phyloP scores from a whole-genome alignment of 2,797 vertebrate species.

The Cuniculus paca region DNA sequence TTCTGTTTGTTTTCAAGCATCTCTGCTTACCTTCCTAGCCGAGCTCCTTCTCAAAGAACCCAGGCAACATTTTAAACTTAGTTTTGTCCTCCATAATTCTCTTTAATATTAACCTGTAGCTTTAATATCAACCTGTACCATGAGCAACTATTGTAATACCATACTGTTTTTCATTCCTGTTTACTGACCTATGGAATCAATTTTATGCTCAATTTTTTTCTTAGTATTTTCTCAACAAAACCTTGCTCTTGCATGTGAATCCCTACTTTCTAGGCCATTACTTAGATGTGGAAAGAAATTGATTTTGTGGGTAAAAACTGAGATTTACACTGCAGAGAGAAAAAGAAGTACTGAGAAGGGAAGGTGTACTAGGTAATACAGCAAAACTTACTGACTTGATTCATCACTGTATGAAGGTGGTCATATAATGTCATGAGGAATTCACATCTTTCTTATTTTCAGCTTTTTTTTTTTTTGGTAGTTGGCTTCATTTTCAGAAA shows the following conservation, averaged over 20 bases:
- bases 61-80: neutral
- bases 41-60: neutral
- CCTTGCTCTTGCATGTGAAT: neutral
- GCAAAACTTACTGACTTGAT: neutral
- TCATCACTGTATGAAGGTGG: neutral
- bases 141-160: neutral
- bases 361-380: neutral
- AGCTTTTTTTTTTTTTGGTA: neutral
- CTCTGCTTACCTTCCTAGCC: neutral
- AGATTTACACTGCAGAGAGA: neutral
- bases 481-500: neutral
- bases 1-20: neutral
- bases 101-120: neutral
- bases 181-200: neutral
- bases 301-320: neutral
- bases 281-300: neutral
- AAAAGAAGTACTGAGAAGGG: neutral
- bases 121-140: neutral
- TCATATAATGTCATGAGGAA: neutral
- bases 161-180: neutral
- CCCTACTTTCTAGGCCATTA: neutral
- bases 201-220: neutral
- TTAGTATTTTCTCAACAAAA: slow-evolving; percentile 37
- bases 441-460: neutral
- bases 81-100: neutral